Evolutionary conservation across 2,113 vertebrate genomes (phyloP).

Genomic region (Myanophis thanlyinensis): DNA sequence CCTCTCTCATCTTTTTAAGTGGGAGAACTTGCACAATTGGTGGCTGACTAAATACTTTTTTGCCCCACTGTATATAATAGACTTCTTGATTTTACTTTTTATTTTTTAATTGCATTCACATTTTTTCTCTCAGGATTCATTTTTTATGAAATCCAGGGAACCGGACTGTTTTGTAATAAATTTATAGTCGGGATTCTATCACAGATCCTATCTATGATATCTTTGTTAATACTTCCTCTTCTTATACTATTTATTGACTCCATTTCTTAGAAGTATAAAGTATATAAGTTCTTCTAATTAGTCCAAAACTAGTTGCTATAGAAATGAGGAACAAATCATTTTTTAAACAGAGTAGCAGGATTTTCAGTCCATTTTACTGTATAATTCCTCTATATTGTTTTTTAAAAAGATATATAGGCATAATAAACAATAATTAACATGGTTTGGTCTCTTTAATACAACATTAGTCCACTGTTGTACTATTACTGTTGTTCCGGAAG

Average conservation of each 20-base stretch:
- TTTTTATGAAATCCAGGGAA: background rate
- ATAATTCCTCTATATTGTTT: background rate
- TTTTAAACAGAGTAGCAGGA: background rate
- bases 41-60: no score
- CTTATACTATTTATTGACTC: background rate
- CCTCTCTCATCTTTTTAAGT: no score
- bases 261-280: background rate
- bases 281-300: background rate
- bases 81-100: background rate
- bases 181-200: background rate
- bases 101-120: background rate
- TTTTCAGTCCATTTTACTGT: background rate
- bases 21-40: no score
- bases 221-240: background rate
- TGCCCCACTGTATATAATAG: no score
- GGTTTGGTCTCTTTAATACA: background rate
- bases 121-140: background rate
- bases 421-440: background rate
- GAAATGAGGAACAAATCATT: background rate
- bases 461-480: background rate
- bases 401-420: background rate
- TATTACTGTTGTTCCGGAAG: background rate
- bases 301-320: background rate
- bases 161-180: background rate
- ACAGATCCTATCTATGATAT: background rate